Base-by-base conservation (phyloP, 2,888 invertebrate genomes). In the Platycheirus albimanus region DNA sequence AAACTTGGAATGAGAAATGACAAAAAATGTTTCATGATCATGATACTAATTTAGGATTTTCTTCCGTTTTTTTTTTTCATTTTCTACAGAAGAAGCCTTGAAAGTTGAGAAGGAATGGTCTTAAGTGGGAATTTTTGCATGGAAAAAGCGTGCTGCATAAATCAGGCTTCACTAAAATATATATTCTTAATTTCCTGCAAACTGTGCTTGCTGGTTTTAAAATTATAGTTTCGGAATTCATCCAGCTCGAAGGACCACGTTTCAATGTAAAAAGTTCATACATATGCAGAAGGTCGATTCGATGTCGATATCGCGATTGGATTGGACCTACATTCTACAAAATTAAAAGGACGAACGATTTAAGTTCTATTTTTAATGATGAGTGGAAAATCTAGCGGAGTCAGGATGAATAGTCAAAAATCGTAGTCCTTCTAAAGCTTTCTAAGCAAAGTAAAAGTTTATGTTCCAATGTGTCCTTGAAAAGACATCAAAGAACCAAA, bases 41-140 rank as follows among this genome's bases (percentile, higher is more conserved):
- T 38, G 47, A 49, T 49, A 64, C 76, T 76, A 70, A 76, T 70
- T 81, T 75, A 43, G 76, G 20, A 63, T 52, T 58, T 52, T 66
- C 19, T 45, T n/a, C 3, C 24, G 8, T 3, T 28, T 52, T 51
- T 45, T 47, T 58, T 33, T 56, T 15, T 13, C 24, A 47, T 24
- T 10, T 10, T 20, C 6, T 4, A n/a, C n/a, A n/a, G 10, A 15
- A 45, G 36, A 63, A 63, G 13, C 20, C 11, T 64, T 47, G 30
- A 38, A 15, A 3, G 1, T 36, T 0, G 13, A 28, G 19, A n/a
- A 43, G 17, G 51, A 15, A 20, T 20, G 11, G 0, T 0, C 11
- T 20, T 43, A n/a, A n/a, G n/a, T n/a, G 49, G 30, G 10, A 24
- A 38, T 20, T 47, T 20, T 63, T 64, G 49, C 49, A 64, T 49